Evolutionary conservation across 2,888 invertebrate species (phyloP).

Genomic region (Drosophila mayaguana): DNA sequence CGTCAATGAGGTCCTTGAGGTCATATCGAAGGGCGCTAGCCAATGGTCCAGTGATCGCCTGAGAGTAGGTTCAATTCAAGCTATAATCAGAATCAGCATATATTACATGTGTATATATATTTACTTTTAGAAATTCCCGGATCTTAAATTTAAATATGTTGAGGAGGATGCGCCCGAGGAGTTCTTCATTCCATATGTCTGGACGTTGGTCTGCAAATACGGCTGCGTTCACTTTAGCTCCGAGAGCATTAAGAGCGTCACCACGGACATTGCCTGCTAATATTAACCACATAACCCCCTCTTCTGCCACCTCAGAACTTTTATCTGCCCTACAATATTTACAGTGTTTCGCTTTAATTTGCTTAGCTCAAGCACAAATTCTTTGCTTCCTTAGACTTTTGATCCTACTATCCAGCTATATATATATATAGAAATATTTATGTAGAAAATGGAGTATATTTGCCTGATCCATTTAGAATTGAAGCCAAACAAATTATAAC

Average conservation of each 20-base stretch:
- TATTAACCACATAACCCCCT: slow-evolving; percentile 50
- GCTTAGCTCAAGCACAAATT: slow-evolving; percentile 23
- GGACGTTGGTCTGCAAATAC: slow-evolving; percentile 93
- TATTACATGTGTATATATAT: neutral
- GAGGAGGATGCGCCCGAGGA: slow-evolving; percentile 99
- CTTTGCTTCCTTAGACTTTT: slow-evolving; percentile 33
- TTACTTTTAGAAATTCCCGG: slow-evolving; percentile 95
- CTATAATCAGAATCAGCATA: neutral
- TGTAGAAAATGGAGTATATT: slow-evolving; percentile 15
- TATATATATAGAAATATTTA: slow-evolving; percentile 5
- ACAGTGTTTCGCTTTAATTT: slow-evolving; percentile 39
- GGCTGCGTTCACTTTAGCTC: slow-evolving; percentile 86
- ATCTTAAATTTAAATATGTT: slow-evolving; percentile 99
- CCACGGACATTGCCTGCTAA: slow-evolving; percentile 85
- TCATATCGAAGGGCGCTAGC: slow-evolving; percentile 95
- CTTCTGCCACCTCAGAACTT: neutral
- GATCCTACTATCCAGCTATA: slow-evolving; percentile 7
- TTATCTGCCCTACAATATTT: slow-evolving; percentile 7
- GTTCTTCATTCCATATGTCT: slow-evolving; percentile 99
- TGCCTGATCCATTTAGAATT: slow-evolving; percentile 36
- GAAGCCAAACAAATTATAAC: slow-evolving; percentile 59
- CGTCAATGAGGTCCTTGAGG: slow-evolving; percentile 93
- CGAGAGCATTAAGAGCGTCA: slow-evolving; percentile 84
- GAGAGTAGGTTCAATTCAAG: slow-evolving; percentile 88
- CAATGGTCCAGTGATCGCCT: slow-evolving; percentile 97